Evolutionary conservation across 2,113 vertebrate species (phyloP).

Genomic region (Hypomesus transpacificus): DNA sequence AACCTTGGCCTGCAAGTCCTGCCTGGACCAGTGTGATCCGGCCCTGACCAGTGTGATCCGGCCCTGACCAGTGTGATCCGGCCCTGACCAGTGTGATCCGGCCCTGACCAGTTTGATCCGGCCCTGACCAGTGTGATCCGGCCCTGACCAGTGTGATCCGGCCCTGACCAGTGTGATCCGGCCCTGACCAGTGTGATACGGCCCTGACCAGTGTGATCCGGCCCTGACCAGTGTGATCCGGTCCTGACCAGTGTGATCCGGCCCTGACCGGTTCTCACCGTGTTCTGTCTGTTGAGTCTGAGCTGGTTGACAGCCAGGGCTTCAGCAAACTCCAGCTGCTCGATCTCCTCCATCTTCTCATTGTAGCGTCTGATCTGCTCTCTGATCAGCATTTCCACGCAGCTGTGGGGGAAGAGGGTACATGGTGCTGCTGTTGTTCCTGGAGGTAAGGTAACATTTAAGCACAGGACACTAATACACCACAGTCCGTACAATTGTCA

Average conservation of each 20-base stretch:
- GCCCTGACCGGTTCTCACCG: conserved; percentile 61
- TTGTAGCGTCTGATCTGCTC: conserved; percentile 94
- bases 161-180: not conserved
- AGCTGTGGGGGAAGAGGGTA: conserved; percentile 63
- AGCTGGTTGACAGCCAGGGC: conserved; percentile 85
- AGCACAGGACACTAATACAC: not conserved
- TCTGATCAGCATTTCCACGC: conserved; percentile 92
- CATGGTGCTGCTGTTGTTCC: not conserved
- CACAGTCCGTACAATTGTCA: not conserved
- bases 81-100: too few relatives aligned
- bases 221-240: too few relatives aligned
- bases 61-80: not conserved
- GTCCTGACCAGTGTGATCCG: too few relatives aligned
- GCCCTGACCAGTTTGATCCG: too few relatives aligned
- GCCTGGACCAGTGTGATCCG: not conserved
- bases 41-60: not conserved
- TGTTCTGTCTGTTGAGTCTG: conserved; percentile 83
- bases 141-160: too few relatives aligned
- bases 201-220: too few relatives aligned
- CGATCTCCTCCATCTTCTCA: conserved; percentile 94
- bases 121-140: too few relatives aligned
- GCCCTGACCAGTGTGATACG: too few relatives aligned
- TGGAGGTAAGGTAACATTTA: too few relatives aligned
- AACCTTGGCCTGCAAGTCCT: too few relatives aligned
- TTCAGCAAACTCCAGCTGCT: conserved; percentile 89